Evolutionary conservation across 2,888 invertebrate genomes (phyloP).

Genomic region (Tenthredo distinguenda): DNA sequence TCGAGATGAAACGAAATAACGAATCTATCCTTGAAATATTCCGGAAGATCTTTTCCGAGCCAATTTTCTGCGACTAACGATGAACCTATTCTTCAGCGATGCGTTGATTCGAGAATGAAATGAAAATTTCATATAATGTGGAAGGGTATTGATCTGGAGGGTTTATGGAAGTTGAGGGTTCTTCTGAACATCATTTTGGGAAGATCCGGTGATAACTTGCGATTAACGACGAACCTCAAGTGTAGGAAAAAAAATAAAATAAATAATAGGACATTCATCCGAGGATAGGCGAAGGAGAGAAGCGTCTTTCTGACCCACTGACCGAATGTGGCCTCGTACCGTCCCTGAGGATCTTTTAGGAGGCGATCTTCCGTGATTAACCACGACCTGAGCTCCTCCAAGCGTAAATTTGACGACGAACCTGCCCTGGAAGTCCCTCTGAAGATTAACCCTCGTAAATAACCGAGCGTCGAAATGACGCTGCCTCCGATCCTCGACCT

Average conservation of each 20-base stretch:
- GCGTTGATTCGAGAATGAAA: not conserved
- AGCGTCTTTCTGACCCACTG: conserved; percentile 47
- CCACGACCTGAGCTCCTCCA: conserved; percentile 35
- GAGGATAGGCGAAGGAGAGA: conserved; percentile 11
- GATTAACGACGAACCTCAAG: conserved; percentile 38
- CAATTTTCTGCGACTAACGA: not conserved
- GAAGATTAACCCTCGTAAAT: conserved; percentile 50
- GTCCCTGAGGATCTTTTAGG: conserved; percentile 37
- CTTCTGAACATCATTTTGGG: not conserved
- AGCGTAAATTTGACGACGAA: conserved; percentile 48
- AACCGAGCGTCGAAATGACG: conserved; percentile 39
- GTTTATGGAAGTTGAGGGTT: not conserved
- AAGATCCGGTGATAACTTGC: not conserved
- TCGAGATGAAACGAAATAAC: not conserved
- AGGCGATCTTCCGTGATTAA: conserved; percentile 51
- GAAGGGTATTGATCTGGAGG: not conserved
- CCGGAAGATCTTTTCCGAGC: not conserved
- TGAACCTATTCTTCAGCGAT: not conserved
- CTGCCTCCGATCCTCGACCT: conserved; percentile 29
- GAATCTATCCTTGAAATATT: not conserved
- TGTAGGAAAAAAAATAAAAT: not conserved
- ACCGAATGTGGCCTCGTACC: conserved; percentile 21
- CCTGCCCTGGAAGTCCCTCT: conserved; percentile 16
- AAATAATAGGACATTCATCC: conserved; percentile 37
- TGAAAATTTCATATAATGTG: not conserved